Base-by-base conservation (phyloP, 2,113 vertebrate species). In the Neolamprologus toae region DNA sequence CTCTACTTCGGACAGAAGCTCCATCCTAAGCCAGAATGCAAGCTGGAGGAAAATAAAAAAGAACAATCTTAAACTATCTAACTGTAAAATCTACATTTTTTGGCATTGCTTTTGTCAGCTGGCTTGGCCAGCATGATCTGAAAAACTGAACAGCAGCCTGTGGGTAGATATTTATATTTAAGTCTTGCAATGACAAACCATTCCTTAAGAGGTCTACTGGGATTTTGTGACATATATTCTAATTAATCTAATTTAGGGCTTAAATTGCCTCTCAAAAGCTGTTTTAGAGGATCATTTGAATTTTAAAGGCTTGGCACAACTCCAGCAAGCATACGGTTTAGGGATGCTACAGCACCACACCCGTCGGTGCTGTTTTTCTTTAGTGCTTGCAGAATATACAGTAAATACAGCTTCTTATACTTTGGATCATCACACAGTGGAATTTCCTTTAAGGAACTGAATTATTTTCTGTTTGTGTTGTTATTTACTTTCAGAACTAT, bases 251-350 rank as follows among this genome's bases (percentile, higher is more conserved):
- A 49, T 49, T 78, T 49, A 78, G 10, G 7, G 26, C 71, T 49
- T 31, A 49, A 49, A 78, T 49, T 78, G 71, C 26, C 71, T 78
- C 71, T 78, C 45, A 31, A 49, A 49, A 31, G 42, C 71, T 49
- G 71, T 49, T 78, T 78, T 78, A 49, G 71, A 49, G 71, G 26
- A 78, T 78, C 26, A 49, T 49, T 78, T 78, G 71, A 78, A 78
- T 78, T 49, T 31, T 51, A 78, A 9, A 78, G 73, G 26, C 16
- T 49, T 78, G 73, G 26, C 16, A 31, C 7, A 31, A 31, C 23
- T 51, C 73, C 73, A 31, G 45, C 26, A 6, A 49, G 45, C 9
- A 49, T n/a, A 78, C 10, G 0, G 16, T 49, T 49, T 17, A 31
- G 42, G 42, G 45, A 78, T 12, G 71, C 71, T 7, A 11, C 45